A percentile compares a stretch with the other conserved stretches of the same genome.
These are phyloP conservation scores for Tympanuchus pallidicinctus DNA, from an alignment of 2,113 vertebrate species.

Conservation along the genomic window DNA sequence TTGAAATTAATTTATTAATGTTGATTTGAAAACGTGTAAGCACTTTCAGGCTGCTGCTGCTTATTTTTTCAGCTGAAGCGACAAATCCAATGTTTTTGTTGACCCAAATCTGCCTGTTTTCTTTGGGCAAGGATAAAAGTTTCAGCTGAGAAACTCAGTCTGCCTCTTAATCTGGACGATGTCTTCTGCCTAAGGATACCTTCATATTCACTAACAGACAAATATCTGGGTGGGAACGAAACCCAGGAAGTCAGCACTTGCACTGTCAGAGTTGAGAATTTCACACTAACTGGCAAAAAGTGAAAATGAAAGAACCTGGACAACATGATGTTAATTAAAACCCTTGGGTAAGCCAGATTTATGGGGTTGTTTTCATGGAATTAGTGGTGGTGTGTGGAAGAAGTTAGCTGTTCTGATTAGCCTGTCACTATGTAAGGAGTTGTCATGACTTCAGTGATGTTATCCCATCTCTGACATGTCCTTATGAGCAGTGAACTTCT, in stretches of 20 bases:
- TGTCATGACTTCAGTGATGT: not conserved
- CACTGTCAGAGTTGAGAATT: not conserved
- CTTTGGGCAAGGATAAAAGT: slow-evolving; percentile 58
- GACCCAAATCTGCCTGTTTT: slow-evolving; percentile 53
- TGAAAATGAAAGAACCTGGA: not conserved
- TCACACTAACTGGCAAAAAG: not conserved
- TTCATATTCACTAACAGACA: slow-evolving; percentile 41
- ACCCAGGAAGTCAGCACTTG: not conserved
- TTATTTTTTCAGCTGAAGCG: slow-evolving; percentile 71
- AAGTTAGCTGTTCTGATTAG: not conserved
- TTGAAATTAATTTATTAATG: slow-evolving; percentile 46
- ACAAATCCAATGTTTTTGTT: slow-evolving; percentile 56
- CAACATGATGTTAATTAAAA: not conserved
- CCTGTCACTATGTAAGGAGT: not conserved
- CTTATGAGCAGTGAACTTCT: not conserved
- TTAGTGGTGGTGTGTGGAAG: not conserved
- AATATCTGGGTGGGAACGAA: not conserved
- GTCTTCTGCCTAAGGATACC: slow-evolving; percentile 43
- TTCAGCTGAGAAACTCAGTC: slow-evolving; percentile 25
- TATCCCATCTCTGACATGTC: not conserved
- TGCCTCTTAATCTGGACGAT: slow-evolving; percentile 42
- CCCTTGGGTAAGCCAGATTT: not conserved
- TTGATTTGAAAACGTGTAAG: slow-evolving; percentile 10
- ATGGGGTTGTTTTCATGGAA: not conserved
- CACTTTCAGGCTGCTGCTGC: slow-evolving; percentile 23